Evolutionary conservation across 2,888 invertebrate species (phyloP).

Genomic region (Incurvaria masculella): DNA sequence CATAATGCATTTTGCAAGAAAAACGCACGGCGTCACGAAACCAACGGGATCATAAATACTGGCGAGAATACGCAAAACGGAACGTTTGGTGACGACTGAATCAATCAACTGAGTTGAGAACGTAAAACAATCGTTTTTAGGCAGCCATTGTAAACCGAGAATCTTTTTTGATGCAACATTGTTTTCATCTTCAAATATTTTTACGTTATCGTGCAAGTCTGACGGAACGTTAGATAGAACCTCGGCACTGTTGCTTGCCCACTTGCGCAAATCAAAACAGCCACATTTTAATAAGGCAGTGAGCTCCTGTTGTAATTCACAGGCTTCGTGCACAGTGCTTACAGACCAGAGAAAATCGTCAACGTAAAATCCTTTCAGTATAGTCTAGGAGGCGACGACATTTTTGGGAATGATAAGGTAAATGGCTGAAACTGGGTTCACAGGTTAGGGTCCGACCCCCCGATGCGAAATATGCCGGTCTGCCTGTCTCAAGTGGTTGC

Average conservation of each 20-base stretch:
- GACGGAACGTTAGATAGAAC: slow-evolving; percentile 2
- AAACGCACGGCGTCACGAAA: slow-evolving; percentile 2
- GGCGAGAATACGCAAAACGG: background rate
- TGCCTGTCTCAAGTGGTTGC: too few species aligned
- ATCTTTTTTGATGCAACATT: slow-evolving; percentile 11
- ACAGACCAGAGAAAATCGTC: slow-evolving; percentile 10
- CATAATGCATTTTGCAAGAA: slow-evolving; percentile 9
- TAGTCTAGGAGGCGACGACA: too few species aligned
- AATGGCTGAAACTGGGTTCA: too few species aligned
- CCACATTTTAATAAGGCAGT: slow-evolving; percentile 14
- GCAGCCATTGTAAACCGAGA: slow-evolving; percentile 14
- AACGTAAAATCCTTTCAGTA: slow-evolving; percentile 8
- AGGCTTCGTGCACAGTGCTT: slow-evolving; percentile 2
- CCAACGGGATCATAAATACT: background rate
- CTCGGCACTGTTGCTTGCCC: slow-evolving; percentile 9
- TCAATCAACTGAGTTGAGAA: background rate
- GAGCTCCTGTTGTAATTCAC: slow-evolving; percentile 11
- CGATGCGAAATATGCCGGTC: too few species aligned
- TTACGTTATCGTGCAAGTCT: slow-evolving; percentile 7
- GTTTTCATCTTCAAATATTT: slow-evolving; percentile 3
- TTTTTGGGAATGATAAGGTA: too few species aligned
- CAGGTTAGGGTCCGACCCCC: too few species aligned
- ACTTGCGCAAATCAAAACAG: slow-evolving; percentile 18
- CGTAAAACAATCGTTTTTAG: slow-evolving; percentile 7
- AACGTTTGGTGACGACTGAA: background rate